These are phyloP conservation scores for Theocolax elegans DNA, from an alignment of 1,140 invertebrate species.

Conservation along the genomic window DNA sequence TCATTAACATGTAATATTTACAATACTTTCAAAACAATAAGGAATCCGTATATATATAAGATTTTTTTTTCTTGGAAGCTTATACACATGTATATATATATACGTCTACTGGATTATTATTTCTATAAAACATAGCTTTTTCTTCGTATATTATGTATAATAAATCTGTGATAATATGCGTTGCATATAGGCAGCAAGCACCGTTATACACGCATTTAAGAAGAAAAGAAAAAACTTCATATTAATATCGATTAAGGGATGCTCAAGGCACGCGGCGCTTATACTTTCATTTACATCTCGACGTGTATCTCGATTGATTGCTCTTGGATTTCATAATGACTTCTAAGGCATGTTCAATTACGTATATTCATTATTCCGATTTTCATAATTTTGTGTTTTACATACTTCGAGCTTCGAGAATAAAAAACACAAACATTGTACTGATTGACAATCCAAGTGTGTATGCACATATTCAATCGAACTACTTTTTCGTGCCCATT, in stretches of 20 bases:
- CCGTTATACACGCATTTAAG: background rate
- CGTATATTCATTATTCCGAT: slow-evolving; percentile 13
- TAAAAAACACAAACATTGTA: no score
- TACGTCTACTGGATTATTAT: background rate
- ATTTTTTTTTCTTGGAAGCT: slow-evolving; percentile 18
- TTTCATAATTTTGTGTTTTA: slow-evolving; percentile 8
- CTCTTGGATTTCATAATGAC: background rate
- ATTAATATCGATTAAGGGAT: slow-evolving; percentile 25
- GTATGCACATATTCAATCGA: no score
- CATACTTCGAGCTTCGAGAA: no score
- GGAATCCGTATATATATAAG: background rate
- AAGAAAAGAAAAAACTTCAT: background rate
- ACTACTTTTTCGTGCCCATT: no score
- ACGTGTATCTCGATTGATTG: background rate
- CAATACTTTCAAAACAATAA: slow-evolving; percentile 3
- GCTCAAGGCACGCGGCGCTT: slow-evolving; percentile 27
- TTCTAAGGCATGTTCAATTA: slow-evolving; percentile 21
- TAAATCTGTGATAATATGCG: no score
- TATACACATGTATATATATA: background rate
- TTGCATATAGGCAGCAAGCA: background rate
- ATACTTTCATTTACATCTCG: background rate
- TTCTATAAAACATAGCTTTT: background rate
- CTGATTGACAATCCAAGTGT: no score
- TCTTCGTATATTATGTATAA: background rate
- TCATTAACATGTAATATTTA: slow-evolving; percentile 20